Percentiles rank a stretch among this genome's conserved stretches.
Conservation (phyloP, 2,797 vertebrate genomes). For the Lepilemur ruficaudatus region DNA sequence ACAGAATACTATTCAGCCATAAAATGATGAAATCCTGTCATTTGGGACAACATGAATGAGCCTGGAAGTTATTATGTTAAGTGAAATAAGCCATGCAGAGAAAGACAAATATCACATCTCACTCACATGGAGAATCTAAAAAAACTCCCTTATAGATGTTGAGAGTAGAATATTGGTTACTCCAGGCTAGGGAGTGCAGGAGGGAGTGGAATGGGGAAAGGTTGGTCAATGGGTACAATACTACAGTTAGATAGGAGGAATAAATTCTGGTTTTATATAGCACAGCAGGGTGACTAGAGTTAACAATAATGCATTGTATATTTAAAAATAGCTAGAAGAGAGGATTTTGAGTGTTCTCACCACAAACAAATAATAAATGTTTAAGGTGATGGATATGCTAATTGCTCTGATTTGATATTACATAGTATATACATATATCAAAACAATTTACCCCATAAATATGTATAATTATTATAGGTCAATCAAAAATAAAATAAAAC, state of each 20-base stretch:
- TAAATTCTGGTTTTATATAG: neutral
- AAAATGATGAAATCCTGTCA: neutral
- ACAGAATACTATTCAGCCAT: neutral
- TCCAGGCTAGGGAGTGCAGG: neutral
- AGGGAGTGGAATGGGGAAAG: neutral
- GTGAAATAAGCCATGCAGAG: too few relatives aligned
- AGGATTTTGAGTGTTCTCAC: too few relatives aligned
- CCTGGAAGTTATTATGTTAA: too few relatives aligned
- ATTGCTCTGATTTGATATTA: neutral
- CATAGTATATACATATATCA: neutral
- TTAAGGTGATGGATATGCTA: neutral
- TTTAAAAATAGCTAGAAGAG: neutral
- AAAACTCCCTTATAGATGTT: neutral
- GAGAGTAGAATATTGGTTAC: neutral
- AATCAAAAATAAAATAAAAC: neutral
- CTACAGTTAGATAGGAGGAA: neutral
- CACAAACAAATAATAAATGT: too few relatives aligned
- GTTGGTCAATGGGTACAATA: neutral
- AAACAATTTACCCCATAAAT: neutral
- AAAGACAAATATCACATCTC: too few relatives aligned
- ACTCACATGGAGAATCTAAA: neutral
- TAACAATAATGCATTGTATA: neutral
- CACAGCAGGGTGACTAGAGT: neutral
- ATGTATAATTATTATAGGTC: neutral
- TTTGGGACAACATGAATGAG: too few relatives aligned